Base-by-base conservation (phyloP, 2,797 vertebrate genomes). In the Cynodonichthys magdalenae region DNA sequence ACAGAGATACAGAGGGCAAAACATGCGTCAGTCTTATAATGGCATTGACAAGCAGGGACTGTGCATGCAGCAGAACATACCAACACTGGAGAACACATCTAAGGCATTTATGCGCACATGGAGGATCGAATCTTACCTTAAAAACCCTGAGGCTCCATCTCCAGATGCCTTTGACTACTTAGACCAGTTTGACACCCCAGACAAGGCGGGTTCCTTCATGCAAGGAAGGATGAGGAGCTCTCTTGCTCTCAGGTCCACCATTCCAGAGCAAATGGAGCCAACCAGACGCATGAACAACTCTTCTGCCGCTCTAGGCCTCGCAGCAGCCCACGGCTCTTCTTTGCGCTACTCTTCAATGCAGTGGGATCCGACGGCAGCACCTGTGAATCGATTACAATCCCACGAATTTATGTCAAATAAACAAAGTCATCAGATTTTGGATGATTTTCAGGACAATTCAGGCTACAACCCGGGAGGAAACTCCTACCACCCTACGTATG, bases 101-200 rank as follows among this genome's bases (percentile, higher is more conserved):
- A 98, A 95, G 68, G 94, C 95, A 0, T 97, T 95, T 84, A 92
- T 98, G 27, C 95, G 96, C 9, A 95, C 94, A 65, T 94, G 92
- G 95, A 89, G 97, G 77, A 97, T 99, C 50, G 95, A 98, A 62
- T 95, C 96, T 0, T 99, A 98, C 73, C 93, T 99, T 76, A 95
- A 96, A 42, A 95, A 94, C 0, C 82, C 90, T 0, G 97, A 97
- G 19, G 70, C 74, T 31, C 87, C 91, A 0, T 79, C 75, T 0
- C 87, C 89, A 36, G 90, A 95, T 48, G 93, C 91, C 9, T 87
- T 86, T 27, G 93, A 94, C 52, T 88, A 92, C 70, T 71, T 91
- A 55, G 94, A 95, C 44, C 89, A 93, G 53, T 91, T 90, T 3
- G 97, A 98, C 24, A 34, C 59, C 36, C 80, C 78, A 19, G 96